phyloP scores from a whole-genome alignment of 1,140 invertebrate genomes.

The Ceratoteleas bidentatus region DNA sequence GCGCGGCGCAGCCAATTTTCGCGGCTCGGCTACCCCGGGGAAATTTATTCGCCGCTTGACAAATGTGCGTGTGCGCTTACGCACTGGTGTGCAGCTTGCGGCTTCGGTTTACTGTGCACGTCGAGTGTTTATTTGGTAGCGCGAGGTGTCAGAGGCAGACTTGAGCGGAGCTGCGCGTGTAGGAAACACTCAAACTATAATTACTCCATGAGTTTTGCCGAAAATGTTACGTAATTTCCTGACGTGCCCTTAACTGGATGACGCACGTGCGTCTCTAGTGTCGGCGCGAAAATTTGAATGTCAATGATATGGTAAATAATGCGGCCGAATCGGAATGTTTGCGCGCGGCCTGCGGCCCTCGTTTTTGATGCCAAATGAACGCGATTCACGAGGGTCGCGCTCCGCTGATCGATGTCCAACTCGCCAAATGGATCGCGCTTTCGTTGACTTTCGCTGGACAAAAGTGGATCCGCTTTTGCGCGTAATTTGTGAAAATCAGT shows the following conservation, averaged over 20 bases:
- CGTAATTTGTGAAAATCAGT: no score
- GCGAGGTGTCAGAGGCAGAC: slow-evolving; percentile 73
- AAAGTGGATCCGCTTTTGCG: no score
- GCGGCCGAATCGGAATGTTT: slow-evolving; percentile 8
- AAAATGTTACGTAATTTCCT: slow-evolving; percentile 65
- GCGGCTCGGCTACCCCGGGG: slow-evolving; percentile 40
- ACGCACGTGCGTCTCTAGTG: slow-evolving; percentile 33
- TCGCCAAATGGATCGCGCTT: no score
- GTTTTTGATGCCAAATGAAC: no score
- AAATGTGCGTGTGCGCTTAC: slow-evolving; percentile 21
- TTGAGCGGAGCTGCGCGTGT: slow-evolving; percentile 50
- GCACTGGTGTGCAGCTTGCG: slow-evolving; percentile 16
- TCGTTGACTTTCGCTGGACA: no score
- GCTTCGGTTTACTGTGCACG: slow-evolving; percentile 35
- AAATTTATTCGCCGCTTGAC: slow-evolving; percentile 51
- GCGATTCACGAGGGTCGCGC: no score
- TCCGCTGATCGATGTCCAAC: no score
- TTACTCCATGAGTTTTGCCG: slow-evolving; percentile 66
- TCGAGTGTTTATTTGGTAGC: slow-evolving; percentile 44
- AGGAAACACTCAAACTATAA: slow-evolving; percentile 73
- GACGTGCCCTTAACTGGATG: slow-evolving; percentile 45
- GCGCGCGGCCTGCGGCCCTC: no score
- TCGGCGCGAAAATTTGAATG: slow-evolving; percentile 33
- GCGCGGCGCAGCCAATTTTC: slow-evolving; percentile 63
- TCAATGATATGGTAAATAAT: slow-evolving; percentile 47